Conservation (phyloP, 2,888 invertebrate species). For the Drosophila rubida region DNA sequence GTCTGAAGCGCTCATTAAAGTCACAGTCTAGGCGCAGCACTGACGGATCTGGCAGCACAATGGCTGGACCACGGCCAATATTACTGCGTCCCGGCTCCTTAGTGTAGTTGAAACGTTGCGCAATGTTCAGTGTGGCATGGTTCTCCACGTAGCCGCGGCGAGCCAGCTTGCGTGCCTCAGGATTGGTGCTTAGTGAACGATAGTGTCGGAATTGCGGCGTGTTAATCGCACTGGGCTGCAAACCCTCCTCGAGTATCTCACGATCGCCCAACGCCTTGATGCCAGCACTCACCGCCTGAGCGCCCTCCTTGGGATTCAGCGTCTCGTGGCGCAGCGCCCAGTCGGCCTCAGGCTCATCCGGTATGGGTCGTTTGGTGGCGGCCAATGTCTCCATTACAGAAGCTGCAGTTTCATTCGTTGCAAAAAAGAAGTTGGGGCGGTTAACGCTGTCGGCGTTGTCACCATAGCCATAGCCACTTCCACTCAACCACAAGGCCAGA, state of each 20-base stretch:
- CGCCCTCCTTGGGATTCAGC: constrained; percentile 54
- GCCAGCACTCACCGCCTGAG: constrained; percentile 86
- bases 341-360: constrained; percentile 69
- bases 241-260: constrained; percentile 86
- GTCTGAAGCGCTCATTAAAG: constrained; percentile 87
- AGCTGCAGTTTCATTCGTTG: constrained; percentile 43
- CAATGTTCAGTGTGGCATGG: constrained; percentile 88
- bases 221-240: constrained; percentile 85
- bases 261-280: constrained; percentile 87
- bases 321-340: constrained; percentile 67
- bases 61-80: constrained; percentile 83
- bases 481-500: constrained; percentile 66
- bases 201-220: constrained; percentile 90
- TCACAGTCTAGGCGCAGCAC: constrained; percentile 83
- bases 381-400: constrained; percentile 34
- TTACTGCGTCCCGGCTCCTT: constrained; percentile 79
- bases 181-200: constrained; percentile 88
- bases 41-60: constrained; percentile 73
- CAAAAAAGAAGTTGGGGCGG: constrained; percentile 59
- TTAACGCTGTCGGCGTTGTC: not conserved
- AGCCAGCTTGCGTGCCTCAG: constrained; percentile 87
- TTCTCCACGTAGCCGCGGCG: constrained; percentile 89
- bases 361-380: constrained; percentile 61
- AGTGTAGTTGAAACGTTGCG: constrained; percentile 85
- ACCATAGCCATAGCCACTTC: constrained; percentile 41